Base-by-base conservation (phyloP, 2,797 vertebrate species). In the Chaetophractus vellerosus region DNA sequence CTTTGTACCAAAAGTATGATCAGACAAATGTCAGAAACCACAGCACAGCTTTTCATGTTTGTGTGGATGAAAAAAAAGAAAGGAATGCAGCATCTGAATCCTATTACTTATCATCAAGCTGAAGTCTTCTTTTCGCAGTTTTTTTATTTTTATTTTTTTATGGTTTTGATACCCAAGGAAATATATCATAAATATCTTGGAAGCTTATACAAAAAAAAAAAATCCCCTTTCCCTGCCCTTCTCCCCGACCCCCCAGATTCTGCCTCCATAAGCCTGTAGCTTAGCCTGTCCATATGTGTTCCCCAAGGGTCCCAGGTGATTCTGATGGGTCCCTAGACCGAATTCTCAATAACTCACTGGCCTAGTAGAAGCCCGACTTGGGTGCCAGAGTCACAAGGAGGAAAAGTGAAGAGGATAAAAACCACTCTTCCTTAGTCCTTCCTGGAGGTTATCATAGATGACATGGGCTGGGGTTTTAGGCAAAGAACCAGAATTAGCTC, bases 1-100 rank as follows among this genome's bases (percentile, higher is more conserved):
- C 50, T 95, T 90, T 72, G 18, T 81, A 90, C 48, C n/a, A 52
- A 84, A 88, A 84, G 72, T 71, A 59, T 89, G 68, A 66, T 81
- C 76, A 88, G 36, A 85, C 11, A 76, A 79, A 14, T 75, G 15
- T 72, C 89, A 59, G 52, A 90, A 86, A 69, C 14, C 33, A 41
- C 24, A 75, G 14, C 11, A 68, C 18, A 74, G 76, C 11, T 76
- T 95, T 74, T 91, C 31, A 57, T 61, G 36, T 87, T 33, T 89
- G 9, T 55, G 11, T 79, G 15, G 45, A 66, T 82, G 45, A 82
- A 89, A 90, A 33, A 78, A 83, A 11, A 72, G 24, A 64, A 68
- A 84, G 55, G 21, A 90, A 82, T 8, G 3, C 6, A 69, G 6
- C 9, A 1, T 82, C 59, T 64, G 45, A 75, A 26, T 61, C 33